Percentiles rank a stretch among this genome's conserved stretches.
Evolutionary conservation across 2,888 invertebrate genomes (phyloP).

Genomic region (Griposia aprilina): DNA sequence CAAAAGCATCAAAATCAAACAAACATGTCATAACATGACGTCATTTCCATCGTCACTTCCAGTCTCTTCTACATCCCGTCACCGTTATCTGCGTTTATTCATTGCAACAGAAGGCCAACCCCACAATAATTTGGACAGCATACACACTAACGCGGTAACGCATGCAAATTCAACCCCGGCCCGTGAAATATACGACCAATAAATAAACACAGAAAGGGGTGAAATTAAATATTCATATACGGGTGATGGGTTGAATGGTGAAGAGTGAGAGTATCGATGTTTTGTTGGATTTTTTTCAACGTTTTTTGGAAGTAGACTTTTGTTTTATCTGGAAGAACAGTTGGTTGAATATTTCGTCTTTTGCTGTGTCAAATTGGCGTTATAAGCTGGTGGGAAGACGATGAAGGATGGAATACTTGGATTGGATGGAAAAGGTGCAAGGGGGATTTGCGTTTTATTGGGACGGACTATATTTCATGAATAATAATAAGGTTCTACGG

Average conservation of each 20-base stretch:
- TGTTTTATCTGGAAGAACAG: background rate
- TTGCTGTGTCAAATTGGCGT: background rate
- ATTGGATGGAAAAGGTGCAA: background rate
- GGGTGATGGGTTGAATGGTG: constrained; percentile 72
- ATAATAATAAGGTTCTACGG: too few relatives aligned
- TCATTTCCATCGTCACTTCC: constrained; percentile 29
- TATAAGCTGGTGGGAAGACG: too few relatives aligned
- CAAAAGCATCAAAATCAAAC: background rate
- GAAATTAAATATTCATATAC: constrained; percentile 89
- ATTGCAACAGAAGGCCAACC: constrained; percentile 76
- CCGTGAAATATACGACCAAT: constrained; percentile 90
- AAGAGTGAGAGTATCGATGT: constrained; percentile 59
- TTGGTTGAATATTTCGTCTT: background rate
- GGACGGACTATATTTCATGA: too few relatives aligned
- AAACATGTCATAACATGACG: constrained; percentile 1
- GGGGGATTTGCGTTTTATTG: background rate
- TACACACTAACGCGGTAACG: constrained; percentile 75
- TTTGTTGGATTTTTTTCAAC: constrained; percentile 25
- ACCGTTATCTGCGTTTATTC: constrained; percentile 71
- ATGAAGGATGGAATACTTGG: background rate
- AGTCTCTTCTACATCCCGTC: constrained; percentile 50
- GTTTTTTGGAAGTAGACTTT: background rate
- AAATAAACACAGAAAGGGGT: constrained; percentile 90
- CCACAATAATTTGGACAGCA: constrained; percentile 80
- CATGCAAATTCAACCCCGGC: constrained; percentile 85